These are phyloP conservation scores for Gonatopus flavifemur DNA, from an alignment of 1,140 invertebrate species.

Conservation along the genomic window DNA sequence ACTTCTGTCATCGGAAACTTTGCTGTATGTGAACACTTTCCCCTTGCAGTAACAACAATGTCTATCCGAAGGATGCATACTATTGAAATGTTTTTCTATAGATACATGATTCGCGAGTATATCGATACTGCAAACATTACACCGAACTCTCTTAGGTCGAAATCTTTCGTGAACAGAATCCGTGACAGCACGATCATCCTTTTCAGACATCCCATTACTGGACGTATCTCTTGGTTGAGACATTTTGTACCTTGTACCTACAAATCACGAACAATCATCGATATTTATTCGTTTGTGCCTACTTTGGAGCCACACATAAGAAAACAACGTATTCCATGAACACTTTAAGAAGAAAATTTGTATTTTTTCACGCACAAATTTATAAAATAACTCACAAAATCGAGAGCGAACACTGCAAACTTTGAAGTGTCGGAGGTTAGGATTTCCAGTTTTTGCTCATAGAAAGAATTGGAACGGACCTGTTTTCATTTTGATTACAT, in stretches of 20 bases:
- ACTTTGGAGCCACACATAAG: no score
- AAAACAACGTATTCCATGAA: no score
- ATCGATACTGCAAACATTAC: constrained; percentile 36
- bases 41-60: constrained; percentile 42
- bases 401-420: no score
- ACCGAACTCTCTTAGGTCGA: constrained; percentile 28
- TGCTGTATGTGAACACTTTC: constrained; percentile 45
- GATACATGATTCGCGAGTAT: constrained; percentile 28
- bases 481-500: no score
- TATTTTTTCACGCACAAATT: no score
- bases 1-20: constrained; percentile 19
- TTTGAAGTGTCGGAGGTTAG: no score
- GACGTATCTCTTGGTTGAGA: constrained; percentile 5
- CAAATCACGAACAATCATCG: no score
- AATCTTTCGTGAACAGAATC: constrained; percentile 51
- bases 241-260: constrained; percentile 30
- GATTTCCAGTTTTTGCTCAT: no score
- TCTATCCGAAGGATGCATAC: constrained; percentile 31
- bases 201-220: not conserved
- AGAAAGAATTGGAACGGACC: no score
- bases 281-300: no score
- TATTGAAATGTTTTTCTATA: constrained; percentile 47
- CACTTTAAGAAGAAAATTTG: no score
- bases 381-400: no score
- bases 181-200: constrained; percentile 33